Evolutionary conservation across 1,140 invertebrate genomes (phyloP).

Genomic region (Harlomillsia oculata): DNA sequence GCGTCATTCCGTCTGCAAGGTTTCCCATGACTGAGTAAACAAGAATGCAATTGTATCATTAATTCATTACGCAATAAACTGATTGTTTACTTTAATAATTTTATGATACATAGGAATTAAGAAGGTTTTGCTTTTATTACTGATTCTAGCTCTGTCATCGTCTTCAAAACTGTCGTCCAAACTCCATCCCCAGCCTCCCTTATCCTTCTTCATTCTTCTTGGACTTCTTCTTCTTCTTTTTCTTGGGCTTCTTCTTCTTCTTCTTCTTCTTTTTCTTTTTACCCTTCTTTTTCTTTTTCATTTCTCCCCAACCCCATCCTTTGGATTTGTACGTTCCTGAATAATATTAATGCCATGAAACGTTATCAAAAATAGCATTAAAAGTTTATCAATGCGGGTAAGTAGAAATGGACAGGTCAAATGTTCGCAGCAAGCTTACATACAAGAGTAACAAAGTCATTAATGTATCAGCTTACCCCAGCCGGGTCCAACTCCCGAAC

Average conservation of each 20-base stretch:
- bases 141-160: constrained; percentile 18
- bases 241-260: constrained; percentile 17
- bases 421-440: not conserved
- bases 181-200: constrained; percentile 24
- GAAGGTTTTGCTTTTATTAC: too few species aligned
- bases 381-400: too few species aligned
- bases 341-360: too few species aligned
- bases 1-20: constrained; percentile 15
- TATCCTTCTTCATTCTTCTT: constrained; percentile 28
- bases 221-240: constrained; percentile 19
- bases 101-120: too few species aligned
- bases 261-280: constrained; percentile 14
- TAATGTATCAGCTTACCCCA: not conserved
- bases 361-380: too few species aligned
- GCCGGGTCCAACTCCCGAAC: not conserved
- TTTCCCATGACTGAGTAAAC: not conserved
- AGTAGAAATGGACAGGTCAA: too few species aligned
- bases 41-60: too few species aligned
- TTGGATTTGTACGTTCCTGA: constrained; percentile 2
- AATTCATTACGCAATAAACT: not conserved
- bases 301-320: constrained; percentile 15
- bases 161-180: constrained; percentile 22
- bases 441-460: not conserved
- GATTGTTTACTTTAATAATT: too few species aligned
- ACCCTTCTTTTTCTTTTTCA: constrained; percentile 15